A percentile compares a stretch with the other conserved stretches of the same genome.
Conservation (phyloP, 2,888 invertebrate species). For the Ectemnius lituratus region DNA sequence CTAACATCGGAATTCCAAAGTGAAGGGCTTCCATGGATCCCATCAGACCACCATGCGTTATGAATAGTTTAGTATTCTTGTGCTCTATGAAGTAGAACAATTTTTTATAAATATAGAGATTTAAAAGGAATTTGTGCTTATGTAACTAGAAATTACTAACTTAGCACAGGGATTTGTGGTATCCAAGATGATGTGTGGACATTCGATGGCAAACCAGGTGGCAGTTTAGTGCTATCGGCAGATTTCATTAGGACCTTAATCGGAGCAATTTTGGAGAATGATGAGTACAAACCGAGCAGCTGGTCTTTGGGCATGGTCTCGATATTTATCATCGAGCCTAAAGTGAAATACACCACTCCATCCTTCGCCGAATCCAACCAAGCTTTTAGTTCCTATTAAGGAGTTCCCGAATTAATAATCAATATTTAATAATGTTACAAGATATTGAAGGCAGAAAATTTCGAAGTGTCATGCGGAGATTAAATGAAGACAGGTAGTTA, state of each 20-base stretch:
- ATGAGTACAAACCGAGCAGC: slow-evolving; percentile 53
- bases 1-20: slow-evolving; percentile 61
- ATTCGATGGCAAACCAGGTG: slow-evolving; percentile 63
- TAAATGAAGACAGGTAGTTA: too few species aligned
- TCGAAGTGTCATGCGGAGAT: too few species aligned
- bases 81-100: slow-evolving; percentile 58
- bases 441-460: too few species aligned
- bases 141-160: slow-evolving; percentile 31
- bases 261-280: slow-evolving; percentile 63
- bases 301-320: slow-evolving; percentile 60
- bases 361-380: slow-evolving; percentile 64
- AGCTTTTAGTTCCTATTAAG: slow-evolving; percentile 57
- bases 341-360: slow-evolving; percentile 67
- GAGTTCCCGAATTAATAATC: too few species aligned
- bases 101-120: not conserved
- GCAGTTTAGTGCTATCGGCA: slow-evolving; percentile 45
- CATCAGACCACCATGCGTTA: slow-evolving; percentile 65
- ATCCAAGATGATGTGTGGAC: slow-evolving; percentile 60
- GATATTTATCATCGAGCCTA: slow-evolving; percentile 66
- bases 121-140: not conserved
- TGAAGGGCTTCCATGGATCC: slow-evolving; percentile 63
- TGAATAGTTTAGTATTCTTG: slow-evolving; percentile 72
- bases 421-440: too few species aligned
- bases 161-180: slow-evolving; percentile 63
- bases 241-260: slow-evolving; percentile 64